A percentile compares a stretch with the other conserved stretches of the same genome.
These are phyloP conservation scores for Drosophila grimshawi DNA, from an alignment of 1,140 invertebrate genomes.

Conservation along the genomic window DNA sequence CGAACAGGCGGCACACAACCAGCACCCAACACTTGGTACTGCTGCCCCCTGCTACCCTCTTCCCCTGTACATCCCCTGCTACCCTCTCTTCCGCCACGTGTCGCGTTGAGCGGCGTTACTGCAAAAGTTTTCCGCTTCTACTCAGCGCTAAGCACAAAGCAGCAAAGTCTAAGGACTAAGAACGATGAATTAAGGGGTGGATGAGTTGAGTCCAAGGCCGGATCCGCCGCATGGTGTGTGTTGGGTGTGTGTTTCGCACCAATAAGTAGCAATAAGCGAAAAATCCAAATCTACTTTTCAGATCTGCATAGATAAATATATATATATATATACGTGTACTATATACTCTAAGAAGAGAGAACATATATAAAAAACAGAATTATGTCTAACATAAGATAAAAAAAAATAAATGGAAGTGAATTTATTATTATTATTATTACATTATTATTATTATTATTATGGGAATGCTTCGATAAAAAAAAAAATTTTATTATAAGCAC, in stretches of 20 bases:
- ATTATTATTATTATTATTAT: too few species aligned
- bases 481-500: too few species aligned
- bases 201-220: slow-evolving; percentile 10
- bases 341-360: too few species aligned
- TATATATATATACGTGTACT: too few species aligned
- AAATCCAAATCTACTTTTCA: slow-evolving; percentile 27
- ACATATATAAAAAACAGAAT: too few species aligned
- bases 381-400: not conserved
- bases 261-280: slow-evolving; percentile 39
- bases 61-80: not conserved
- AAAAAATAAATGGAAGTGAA: not conserved
- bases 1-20: slow-evolving; percentile 34
- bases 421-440: too few species aligned
- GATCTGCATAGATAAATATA: slow-evolving; percentile 2
- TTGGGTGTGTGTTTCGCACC: slow-evolving; percentile 17
- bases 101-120: slow-evolving; percentile 7
- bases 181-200: too few species aligned
- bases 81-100: slow-evolving; percentile 30
- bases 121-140: slow-evolving; percentile 25
- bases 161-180: too few species aligned
- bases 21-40: slow-evolving; percentile 26
- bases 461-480: too few species aligned
- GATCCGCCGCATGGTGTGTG: slow-evolving; percentile 10
- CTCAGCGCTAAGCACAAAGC: not conserved
- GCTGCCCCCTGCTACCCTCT: not conserved